Conservation (phyloP, 2,113 vertebrate species). For the Plestiodon gilberti region DNA sequence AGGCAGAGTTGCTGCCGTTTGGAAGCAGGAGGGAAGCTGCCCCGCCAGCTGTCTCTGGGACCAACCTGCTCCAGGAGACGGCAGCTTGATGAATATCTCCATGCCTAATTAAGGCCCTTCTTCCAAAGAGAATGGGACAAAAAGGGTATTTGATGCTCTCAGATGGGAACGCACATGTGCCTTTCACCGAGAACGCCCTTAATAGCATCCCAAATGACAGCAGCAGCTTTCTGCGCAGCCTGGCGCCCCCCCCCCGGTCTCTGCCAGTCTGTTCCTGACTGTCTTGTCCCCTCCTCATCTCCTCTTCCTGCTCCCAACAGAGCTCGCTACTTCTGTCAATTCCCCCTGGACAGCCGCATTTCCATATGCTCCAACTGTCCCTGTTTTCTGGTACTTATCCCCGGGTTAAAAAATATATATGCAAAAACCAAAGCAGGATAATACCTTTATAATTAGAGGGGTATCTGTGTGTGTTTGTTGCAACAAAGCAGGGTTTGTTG, state of each 20-base stretch:
- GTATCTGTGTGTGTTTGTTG: no score
- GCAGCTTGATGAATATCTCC: slow-evolving; percentile 66
- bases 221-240: background rate
- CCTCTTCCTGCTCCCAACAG: background rate
- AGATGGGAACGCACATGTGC: slow-evolving; percentile 17
- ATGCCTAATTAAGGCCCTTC: slow-evolving; percentile 58
- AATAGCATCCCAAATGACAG: background rate
- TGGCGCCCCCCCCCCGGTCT: background rate
- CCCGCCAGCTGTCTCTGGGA: slow-evolving; percentile 66
- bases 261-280: background rate
- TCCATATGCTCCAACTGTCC: no score
- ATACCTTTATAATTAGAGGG: no score
- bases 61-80: slow-evolving; percentile 19
- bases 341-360: background rate
- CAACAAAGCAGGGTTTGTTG: no score
- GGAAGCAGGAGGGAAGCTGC: slow-evolving; percentile 20
- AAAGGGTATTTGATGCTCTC: slow-evolving; percentile 13
- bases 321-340: no score
- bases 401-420: no score
- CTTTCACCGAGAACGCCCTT: background rate
- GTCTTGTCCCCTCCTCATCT: background rate
- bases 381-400: no score
- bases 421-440: no score
- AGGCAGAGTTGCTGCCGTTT: background rate
- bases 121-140: slow-evolving; percentile 49